Percentiles rank a stretch among this genome's conserved stretches.
Conservation (phyloP, 2,888 invertebrate species). For the Gisinianus flammeolus region DNA sequence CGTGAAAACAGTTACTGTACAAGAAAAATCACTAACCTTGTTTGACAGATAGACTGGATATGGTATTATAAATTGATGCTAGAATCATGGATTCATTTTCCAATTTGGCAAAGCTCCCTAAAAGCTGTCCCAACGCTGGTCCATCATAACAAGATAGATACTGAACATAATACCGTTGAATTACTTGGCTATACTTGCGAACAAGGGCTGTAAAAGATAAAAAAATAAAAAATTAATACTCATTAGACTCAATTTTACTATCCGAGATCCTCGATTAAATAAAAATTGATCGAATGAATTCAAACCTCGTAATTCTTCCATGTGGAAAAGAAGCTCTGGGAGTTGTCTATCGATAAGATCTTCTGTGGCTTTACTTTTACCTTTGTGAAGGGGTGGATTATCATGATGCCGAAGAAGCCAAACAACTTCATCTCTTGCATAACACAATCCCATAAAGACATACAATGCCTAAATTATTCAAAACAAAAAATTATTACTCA, state of each 20-base stretch:
- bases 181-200: slow-evolving; percentile 93
- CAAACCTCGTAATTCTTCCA: slow-evolving; percentile 90
- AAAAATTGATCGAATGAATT: no score
- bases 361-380: slow-evolving; percentile 85
- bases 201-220: slow-evolving; percentile 69
- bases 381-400: slow-evolving; percentile 83
- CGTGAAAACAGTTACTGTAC: background rate
- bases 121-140: slow-evolving; percentile 81
- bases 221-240: no score
- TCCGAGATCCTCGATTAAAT: no score
- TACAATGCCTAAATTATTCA: slow-evolving; percentile 71
- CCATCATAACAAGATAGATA: slow-evolving; percentile 97
- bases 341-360: slow-evolving; percentile 94
- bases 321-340: slow-evolving; percentile 95
- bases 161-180: slow-evolving; percentile 97
- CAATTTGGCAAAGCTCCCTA: slow-evolving; percentile 80
- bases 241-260: no score
- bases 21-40: slow-evolving; percentile 67
- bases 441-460: slow-evolving; percentile 94
- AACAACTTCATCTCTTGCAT: slow-evolving; percentile 94
- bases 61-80: slow-evolving; percentile 88
- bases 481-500: background rate
- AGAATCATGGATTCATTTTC: slow-evolving; percentile 95
- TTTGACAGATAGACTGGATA: slow-evolving; percentile 83
- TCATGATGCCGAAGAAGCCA: slow-evolving; percentile 97